A percentile compares a stretch with the other conserved stretches of the same genome.
Conservation (phyloP, 2,113 vertebrate genomes). For the Cromileptes altivelis region DNA sequence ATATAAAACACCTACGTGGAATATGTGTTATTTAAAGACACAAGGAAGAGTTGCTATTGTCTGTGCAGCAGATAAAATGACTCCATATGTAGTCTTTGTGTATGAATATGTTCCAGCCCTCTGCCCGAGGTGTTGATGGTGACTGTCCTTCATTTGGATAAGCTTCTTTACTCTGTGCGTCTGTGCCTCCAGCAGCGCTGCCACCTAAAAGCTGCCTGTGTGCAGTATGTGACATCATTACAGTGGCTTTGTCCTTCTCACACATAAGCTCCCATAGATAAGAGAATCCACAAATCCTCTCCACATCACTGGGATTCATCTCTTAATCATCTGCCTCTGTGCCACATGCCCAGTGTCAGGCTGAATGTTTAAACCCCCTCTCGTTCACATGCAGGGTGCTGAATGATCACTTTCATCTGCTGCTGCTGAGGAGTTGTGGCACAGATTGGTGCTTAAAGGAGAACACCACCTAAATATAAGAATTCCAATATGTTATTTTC, state of each 20-base stretch:
- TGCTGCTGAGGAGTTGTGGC: neutral
- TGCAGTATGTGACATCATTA: slow-evolving; percentile 54
- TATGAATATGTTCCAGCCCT: slow-evolving; percentile 14
- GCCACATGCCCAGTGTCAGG: slow-evolving; percentile 1
- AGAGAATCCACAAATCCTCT: slow-evolving; percentile 70
- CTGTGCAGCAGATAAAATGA: neutral
- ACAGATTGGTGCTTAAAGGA: neutral
- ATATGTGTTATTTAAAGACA: neutral
- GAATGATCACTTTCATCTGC: slow-evolving; percentile 12
- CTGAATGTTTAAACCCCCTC: slow-evolving; percentile 27
- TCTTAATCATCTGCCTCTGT: slow-evolving; percentile 52
- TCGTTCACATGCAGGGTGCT: neutral
- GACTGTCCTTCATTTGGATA: slow-evolving; percentile 73
- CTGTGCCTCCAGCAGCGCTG: slow-evolving; percentile 33
- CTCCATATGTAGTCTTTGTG: neutral
- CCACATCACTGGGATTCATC: slow-evolving; percentile 52
- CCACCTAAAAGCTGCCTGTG: slow-evolving; percentile 28
- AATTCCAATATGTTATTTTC: too few relatives aligned
- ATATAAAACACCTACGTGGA: too few relatives aligned
- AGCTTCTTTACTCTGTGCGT: slow-evolving; percentile 67
- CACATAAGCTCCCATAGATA: slow-evolving; percentile 66
- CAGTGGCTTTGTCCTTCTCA: slow-evolving; percentile 71
- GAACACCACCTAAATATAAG: too few relatives aligned
- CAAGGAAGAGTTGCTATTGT: neutral
- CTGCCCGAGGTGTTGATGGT: slow-evolving; percentile 20